phyloP scores from a whole-genome alignment of 92 coral and sea anemone species.

The Zoanthus sansibaricus region DNA sequence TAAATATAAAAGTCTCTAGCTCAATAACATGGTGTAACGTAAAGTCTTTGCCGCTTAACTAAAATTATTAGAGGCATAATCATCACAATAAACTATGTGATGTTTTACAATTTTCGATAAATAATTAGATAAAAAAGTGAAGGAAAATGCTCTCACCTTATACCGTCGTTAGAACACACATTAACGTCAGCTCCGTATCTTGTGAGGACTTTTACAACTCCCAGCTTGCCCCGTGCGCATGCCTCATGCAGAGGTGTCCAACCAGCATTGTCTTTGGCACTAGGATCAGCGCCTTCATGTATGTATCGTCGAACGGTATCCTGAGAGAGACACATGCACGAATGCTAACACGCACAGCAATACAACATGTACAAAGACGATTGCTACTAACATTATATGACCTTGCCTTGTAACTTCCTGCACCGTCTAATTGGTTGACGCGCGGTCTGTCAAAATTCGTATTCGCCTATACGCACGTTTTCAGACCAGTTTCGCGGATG shows the following conservation, averaged over 20 bases:
- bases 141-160: constrained; percentile 69
- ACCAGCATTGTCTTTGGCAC: constrained; percentile 97
- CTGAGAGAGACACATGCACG: constrained; percentile 38
- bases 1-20: neutral
- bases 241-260: constrained; percentile 99
- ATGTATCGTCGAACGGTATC: constrained; percentile 92
- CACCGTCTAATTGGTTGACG: too few relatives aligned
- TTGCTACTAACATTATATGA: too few relatives aligned
- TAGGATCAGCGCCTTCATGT: constrained; percentile 92
- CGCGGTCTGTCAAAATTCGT: too few relatives aligned
- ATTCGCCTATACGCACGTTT: too few relatives aligned
- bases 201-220: constrained; percentile 90
- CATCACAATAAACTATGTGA: neutral
- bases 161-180: constrained; percentile 96
- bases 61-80: neutral
- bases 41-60: too few relatives aligned
- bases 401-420: too few relatives aligned
- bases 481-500: too few relatives aligned
- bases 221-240: constrained; percentile 95
- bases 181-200: constrained; percentile 95
- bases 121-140: neutral
- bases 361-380: neutral
- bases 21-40: neutral
- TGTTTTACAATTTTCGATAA: neutral
- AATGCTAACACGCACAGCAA: neutral